These are phyloP conservation scores for Corythoichthys haematopterus DNA, from an alignment of 2,113 vertebrate species.

Conservation along the genomic window DNA sequence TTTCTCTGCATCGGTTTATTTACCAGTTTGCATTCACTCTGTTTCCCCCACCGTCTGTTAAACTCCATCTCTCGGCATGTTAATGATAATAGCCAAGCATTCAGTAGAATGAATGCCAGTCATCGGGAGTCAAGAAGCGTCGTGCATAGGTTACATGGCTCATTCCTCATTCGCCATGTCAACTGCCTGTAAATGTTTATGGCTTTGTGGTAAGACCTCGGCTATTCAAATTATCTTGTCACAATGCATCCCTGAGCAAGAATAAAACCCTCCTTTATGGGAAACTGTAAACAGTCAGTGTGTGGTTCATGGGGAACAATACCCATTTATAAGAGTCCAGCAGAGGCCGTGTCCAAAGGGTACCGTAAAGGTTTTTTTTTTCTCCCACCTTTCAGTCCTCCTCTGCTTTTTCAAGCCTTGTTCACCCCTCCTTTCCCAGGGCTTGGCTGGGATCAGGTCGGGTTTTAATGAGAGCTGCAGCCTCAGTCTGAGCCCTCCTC, in stretches of 20 bases:
- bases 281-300: conserved; percentile 69
- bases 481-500: conserved; percentile 63
- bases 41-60: not conserved
- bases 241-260: conserved; percentile 73
- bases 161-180: conserved; percentile 73
- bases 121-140: conserved; percentile 54
- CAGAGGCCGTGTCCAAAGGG: conserved; percentile 62
- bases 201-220: conserved; percentile 67
- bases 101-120: conserved; percentile 19
- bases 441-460: conserved; percentile 61
- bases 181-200: conserved; percentile 76
- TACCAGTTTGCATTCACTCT: conserved; percentile 41
- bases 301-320: conserved; percentile 67
- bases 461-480: conserved; percentile 70
- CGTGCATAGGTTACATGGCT: conserved; percentile 57
- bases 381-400: conserved; percentile 16
- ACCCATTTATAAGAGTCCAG: conserved; percentile 71
- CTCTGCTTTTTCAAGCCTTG: conserved; percentile 46
- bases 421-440: conserved; percentile 64
- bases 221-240: conserved; percentile 77
- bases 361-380: conserved; percentile 53
- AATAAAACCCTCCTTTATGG: conserved; percentile 72
- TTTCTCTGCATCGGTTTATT: conserved; percentile 34
- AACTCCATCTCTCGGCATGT: conserved; percentile 10
- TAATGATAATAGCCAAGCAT: conserved; percentile 15